Conservation (phyloP, 2,888 invertebrate genomes). For the Ophion ventricosus region DNA sequence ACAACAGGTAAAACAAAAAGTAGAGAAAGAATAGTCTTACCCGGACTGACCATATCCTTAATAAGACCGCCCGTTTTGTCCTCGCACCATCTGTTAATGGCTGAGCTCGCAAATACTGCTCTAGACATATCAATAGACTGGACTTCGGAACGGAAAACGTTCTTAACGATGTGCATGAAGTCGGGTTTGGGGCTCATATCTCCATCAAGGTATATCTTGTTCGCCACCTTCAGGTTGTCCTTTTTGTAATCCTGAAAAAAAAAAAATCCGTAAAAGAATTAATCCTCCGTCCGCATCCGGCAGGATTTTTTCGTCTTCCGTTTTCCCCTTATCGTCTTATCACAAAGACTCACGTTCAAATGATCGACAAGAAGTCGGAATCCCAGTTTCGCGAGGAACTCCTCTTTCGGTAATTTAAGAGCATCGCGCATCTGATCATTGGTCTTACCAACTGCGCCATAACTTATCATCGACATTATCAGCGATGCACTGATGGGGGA, state of each 20-base stretch:
- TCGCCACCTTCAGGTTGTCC: slow-evolving; percentile 88
- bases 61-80: slow-evolving; percentile 92
- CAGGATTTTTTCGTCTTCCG: no score
- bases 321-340: not conserved
- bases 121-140: slow-evolving; percentile 87
- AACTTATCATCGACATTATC: slow-evolving; percentile 76
- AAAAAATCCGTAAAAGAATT: no score
- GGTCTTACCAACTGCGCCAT: slow-evolving; percentile 74
- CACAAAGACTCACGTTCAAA: slow-evolving; percentile 70
- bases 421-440: slow-evolving; percentile 68
- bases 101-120: slow-evolving; percentile 80
- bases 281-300: no score
- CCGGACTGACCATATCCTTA: slow-evolving; percentile 87
- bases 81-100: slow-evolving; percentile 93
- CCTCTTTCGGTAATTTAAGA: slow-evolving; percentile 71
- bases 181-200: slow-evolving; percentile 83
- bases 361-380: slow-evolving; percentile 71
- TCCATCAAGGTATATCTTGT: slow-evolving; percentile 88
- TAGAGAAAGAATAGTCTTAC: slow-evolving; percentile 72
- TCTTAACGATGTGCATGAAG: slow-evolving; percentile 86
- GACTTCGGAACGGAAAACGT: slow-evolving; percentile 87
- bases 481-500: slow-evolving; percentile 79
- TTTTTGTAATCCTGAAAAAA: slow-evolving; percentile 80
- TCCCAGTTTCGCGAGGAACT: slow-evolving; percentile 64
- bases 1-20: no score